Percentiles rank a stretch among this genome's conserved stretches.
These are phyloP conservation scores for Hydrozoanthus gracilis DNA, from an alignment of 92 coral and sea anemone species.

Conservation along the genomic window DNA sequence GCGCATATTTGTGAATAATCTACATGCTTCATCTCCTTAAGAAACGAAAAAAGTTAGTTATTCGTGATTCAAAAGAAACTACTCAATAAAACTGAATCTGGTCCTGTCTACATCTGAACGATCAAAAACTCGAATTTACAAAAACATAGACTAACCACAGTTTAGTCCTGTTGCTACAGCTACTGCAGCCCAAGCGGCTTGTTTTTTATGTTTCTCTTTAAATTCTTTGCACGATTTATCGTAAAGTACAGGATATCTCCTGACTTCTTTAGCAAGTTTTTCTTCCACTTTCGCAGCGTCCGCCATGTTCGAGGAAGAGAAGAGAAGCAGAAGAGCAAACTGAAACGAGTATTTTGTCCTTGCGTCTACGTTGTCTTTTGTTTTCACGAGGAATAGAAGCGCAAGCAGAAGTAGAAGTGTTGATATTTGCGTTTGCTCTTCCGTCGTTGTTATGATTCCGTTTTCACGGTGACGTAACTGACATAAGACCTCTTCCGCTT, in stretches of 20 bases:
- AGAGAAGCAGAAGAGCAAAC: neutral
- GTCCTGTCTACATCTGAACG: neutral
- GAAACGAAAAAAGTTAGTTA: neutral
- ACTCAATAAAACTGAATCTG: neutral
- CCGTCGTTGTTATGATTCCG: too few relatives aligned
- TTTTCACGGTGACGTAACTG: too few relatives aligned
- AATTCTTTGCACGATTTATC: constrained; percentile 60
- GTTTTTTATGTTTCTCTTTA: constrained; percentile 57
- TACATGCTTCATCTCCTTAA: constrained; percentile 30
- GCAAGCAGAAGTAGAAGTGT: too few relatives aligned
- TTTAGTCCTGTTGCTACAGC: constrained; percentile 21
- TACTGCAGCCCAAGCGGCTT: constrained; percentile 68
- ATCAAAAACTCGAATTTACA: neutral
- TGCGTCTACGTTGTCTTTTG: too few relatives aligned
- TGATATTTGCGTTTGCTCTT: too few relatives aligned
- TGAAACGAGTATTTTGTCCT: neutral
- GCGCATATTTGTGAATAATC: constrained; percentile 31
- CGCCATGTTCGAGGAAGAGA: constrained; percentile 16
- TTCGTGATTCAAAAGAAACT: neutral
- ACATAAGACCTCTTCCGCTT: too few relatives aligned
- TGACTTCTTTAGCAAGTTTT: constrained; percentile 65
- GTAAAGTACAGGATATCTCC: constrained; percentile 64
- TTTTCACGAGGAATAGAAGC: too few relatives aligned
- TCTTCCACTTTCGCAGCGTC: constrained; percentile 50
- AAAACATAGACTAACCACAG: neutral